Conservation (phyloP, 2,888 invertebrate genomes). For the Pachycephus smyrnensis region DNA sequence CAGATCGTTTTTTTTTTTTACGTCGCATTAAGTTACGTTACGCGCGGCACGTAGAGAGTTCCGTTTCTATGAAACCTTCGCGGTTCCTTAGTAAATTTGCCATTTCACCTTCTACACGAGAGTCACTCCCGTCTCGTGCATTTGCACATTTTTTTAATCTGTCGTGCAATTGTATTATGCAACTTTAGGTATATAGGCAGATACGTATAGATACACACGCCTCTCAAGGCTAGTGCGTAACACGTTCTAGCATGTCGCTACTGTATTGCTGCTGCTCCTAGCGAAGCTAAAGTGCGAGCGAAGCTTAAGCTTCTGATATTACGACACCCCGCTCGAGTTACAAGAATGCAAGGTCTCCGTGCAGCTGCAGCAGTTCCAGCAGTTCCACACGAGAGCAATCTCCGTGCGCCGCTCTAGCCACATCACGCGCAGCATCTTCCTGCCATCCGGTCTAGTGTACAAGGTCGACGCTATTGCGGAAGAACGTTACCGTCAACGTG, state of each 20-base stretch:
- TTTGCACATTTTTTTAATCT: neutral
- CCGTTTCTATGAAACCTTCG: neutral
- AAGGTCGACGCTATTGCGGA: too few species aligned
- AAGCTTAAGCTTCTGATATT: conserved; percentile 14
- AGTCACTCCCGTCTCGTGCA: neutral
- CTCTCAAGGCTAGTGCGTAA: conserved; percentile 11
- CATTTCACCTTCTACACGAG: neutral
- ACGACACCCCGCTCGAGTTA: conserved; percentile 16
- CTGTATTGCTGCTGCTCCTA: neutral
- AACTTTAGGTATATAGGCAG: neutral
- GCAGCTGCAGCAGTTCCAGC: neutral
- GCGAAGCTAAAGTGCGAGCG: conserved; percentile 5
- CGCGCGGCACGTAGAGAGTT: neutral
- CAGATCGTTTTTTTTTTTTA: neutral
- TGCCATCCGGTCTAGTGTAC: too few species aligned
- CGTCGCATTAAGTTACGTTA: neutral
- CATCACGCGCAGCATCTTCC: too few species aligned
- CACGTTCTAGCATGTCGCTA: neutral
- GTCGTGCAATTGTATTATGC: neutral
- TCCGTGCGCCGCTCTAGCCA: neutral
- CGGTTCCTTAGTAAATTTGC: neutral
- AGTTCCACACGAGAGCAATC: neutral
- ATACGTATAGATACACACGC: neutral
- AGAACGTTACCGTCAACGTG: too few species aligned
- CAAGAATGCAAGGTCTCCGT: conserved; percentile 16